Percentiles rank a stretch among this genome's conserved stretches.
phyloP scores from a whole-genome alignment of 2,797 vertebrate genomes.

The Ctenopoma multispine region DNA sequence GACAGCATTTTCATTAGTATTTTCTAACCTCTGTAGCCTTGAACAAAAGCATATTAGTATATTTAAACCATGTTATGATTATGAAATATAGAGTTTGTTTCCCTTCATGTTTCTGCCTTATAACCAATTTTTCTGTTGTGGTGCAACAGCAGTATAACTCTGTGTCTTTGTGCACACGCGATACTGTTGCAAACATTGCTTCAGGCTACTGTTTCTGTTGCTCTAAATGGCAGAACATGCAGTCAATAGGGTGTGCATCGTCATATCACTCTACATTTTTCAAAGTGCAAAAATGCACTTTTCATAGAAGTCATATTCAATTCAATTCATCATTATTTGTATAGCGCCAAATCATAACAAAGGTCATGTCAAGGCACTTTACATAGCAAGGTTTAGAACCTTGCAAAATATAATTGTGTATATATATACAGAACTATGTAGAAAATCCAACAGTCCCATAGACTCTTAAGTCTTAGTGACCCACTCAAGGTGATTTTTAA shows the following conservation, averaged over 20 bases:
- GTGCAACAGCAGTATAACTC: neutral
- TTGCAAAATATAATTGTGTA: too few relatives aligned
- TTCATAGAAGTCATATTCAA: too few relatives aligned
- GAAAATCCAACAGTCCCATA: too few relatives aligned
- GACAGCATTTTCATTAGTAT: neutral
- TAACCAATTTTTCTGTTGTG: slow-evolving; percentile 6
- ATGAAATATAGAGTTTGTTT: slow-evolving; percentile 27
- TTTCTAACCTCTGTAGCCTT: slow-evolving; percentile 27
- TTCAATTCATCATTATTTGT: too few relatives aligned
- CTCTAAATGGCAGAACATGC: neutral
- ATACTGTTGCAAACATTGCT: slow-evolving; percentile 18
- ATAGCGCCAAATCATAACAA: too few relatives aligned
- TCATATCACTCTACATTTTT: neutral
- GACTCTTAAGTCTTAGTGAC: neutral
- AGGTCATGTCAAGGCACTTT: too few relatives aligned
- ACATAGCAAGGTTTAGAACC: too few relatives aligned
- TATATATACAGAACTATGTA: too few relatives aligned
- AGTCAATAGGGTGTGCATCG: neutral
- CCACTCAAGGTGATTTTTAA: neutral
- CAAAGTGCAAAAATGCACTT: neutral
- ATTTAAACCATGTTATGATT: slow-evolving; percentile 39
- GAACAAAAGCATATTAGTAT: slow-evolving; percentile 7
- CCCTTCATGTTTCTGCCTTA: slow-evolving; percentile 13
- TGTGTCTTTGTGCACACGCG: slow-evolving; percentile 9
- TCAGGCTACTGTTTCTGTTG: slow-evolving; percentile 14